Percentiles rank a stretch among this genome's conserved stretches.
phyloP scores from a whole-genome alignment of 2,797 vertebrate species.

The Euphonia xanthogaster region DNA sequence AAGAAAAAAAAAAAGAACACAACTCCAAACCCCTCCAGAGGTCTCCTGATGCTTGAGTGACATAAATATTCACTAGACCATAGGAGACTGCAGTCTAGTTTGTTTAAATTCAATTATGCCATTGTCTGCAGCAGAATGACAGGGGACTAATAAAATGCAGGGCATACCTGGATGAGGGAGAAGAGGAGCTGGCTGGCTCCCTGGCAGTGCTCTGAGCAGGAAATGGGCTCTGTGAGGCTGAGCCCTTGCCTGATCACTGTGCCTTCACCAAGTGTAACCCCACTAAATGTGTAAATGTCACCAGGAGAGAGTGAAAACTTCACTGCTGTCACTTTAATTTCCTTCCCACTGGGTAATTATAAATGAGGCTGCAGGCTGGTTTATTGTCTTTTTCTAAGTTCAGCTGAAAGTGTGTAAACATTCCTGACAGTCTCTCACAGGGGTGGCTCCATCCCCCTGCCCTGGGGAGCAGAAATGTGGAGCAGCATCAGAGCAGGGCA shows the following conservation, averaged over 20 bases:
- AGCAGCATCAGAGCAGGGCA: not conserved
- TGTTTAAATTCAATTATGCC: conserved; percentile 44
- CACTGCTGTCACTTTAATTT: conserved; percentile 2
- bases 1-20: not conserved
- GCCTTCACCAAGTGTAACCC: not conserved
- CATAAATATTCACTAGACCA: conserved; percentile 59
- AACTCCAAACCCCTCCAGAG: not conserved
- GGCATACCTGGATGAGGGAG: not conserved
- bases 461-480: not conserved
- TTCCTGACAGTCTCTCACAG: not conserved
- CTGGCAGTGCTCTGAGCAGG: not conserved
- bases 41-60: not conserved
- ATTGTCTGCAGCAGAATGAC: conserved; percentile 16
- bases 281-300: not conserved
- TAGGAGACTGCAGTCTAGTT: conserved; percentile 23
- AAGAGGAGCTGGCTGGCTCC: not conserved
- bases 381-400: not conserved
- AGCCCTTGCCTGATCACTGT: not conserved
- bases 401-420: not conserved
- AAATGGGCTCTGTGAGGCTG: not conserved
- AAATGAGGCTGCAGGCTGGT: not conserved
- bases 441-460: not conserved
- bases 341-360: not conserved
- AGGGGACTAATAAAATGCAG: not conserved
- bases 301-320: not conserved